Evolutionary conservation across 2,888 invertebrate species (phyloP).

Genomic region (Amblyteles armatorius): DNA sequence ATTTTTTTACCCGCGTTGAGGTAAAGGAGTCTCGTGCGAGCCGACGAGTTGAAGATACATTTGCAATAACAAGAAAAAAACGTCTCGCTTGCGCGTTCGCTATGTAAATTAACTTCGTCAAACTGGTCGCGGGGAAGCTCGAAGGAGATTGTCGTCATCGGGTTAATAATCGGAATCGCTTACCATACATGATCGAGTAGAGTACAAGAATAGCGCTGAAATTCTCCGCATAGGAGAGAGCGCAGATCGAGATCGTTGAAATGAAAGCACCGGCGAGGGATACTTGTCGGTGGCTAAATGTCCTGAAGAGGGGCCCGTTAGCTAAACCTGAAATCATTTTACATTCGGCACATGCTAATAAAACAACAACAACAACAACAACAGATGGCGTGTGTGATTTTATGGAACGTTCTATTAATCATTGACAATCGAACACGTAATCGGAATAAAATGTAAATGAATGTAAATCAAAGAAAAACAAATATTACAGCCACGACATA

Average conservation of each 20-base stretch:
- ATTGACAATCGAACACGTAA: background rate
- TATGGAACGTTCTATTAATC: no score
- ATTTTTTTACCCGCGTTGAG: background rate
- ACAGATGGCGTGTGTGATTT: no score
- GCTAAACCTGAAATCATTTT: background rate
- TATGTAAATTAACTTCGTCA: constrained; percentile 2
- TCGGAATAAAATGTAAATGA: background rate
- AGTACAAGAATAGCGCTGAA: constrained; percentile 88
- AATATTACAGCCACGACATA: background rate
- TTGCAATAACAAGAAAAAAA: constrained; percentile 9
- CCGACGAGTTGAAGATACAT: background rate
- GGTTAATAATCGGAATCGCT: constrained; percentile 69
- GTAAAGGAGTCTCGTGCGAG: background rate
- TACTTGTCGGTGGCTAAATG: constrained; percentile 85
- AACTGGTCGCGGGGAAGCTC: background rate
- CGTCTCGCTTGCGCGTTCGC: background rate
- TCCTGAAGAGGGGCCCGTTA: background rate
- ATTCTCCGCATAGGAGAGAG: constrained; percentile 88
- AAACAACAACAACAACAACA: background rate
- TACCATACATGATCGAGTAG: constrained; percentile 90
- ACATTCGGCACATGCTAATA: background rate
- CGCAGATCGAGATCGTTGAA: constrained; percentile 87
- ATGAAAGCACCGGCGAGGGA: constrained; percentile 88
- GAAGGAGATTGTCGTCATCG: background rate
- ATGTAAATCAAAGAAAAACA: no score